Evolutionary conservation across 2,113 vertebrate species (phyloP).

Genomic region (Triplophysa tibetana): DNA sequence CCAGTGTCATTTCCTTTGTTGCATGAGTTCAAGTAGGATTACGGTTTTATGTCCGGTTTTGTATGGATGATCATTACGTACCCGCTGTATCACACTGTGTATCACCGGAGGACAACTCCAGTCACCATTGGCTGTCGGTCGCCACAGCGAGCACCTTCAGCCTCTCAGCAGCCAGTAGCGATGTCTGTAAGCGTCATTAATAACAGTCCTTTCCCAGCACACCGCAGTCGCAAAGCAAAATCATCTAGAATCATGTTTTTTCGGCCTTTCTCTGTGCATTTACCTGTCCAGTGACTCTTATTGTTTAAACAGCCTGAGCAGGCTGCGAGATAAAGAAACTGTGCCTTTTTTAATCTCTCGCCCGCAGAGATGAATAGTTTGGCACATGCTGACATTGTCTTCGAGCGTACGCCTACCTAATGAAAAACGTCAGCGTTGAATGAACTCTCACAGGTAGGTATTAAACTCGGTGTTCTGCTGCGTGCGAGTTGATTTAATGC

Average conservation of each 20-base stretch:
- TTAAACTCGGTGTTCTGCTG: not conserved
- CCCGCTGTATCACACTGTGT: not conserved
- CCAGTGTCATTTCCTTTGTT: not conserved
- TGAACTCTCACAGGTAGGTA: conserved; percentile 20
- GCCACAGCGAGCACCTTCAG: conserved; percentile 49
- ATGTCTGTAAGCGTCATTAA: conserved; percentile 66
- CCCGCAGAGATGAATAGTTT: conserved; percentile 56
- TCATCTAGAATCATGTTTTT: conserved; percentile 64
- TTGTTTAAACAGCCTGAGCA: conserved; percentile 69
- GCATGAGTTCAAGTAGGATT: conserved; percentile 8
- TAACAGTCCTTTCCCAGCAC: conserved; percentile 67
- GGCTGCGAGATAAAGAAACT: conserved; percentile 66
- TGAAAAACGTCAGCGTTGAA: conserved; percentile 26
- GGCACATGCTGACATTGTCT: conserved; percentile 45
- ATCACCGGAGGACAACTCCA: conserved; percentile 10
- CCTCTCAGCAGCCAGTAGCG: conserved; percentile 58
- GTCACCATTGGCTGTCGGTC: conserved; percentile 43
- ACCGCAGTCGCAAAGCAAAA: conserved; percentile 59
- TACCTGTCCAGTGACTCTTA: conserved; percentile 63
- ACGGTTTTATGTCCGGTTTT: not conserved
- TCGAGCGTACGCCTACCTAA: conserved; percentile 13
- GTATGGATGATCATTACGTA: not conserved
- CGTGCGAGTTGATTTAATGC: conserved; percentile 30
- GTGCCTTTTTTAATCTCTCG: conserved; percentile 74
- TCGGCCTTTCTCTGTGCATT: conserved; percentile 58